These are phyloP conservation scores for Xiphophorus birchmanni DNA, from an alignment of 2,797 vertebrate genomes.

Conservation along the genomic window DNA sequence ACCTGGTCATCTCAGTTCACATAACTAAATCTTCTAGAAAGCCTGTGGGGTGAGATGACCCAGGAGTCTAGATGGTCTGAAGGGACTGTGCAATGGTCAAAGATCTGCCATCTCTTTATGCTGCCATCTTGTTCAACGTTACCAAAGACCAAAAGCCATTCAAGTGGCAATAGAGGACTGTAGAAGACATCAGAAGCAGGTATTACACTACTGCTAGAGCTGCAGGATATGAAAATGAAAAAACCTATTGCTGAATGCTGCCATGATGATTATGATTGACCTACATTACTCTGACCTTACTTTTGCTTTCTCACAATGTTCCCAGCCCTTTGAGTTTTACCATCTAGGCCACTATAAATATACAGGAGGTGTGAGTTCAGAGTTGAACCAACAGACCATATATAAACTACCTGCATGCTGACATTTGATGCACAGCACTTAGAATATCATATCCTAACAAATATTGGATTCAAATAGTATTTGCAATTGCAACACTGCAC, in stretches of 20 bases:
- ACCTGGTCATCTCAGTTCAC: neutral
- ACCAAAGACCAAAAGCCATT: neutral
- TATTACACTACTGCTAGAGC: neutral
- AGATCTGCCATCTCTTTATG: neutral
- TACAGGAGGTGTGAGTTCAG: neutral
- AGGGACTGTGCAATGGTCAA: neutral
- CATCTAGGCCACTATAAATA: constrained; percentile 5
- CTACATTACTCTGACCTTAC: neutral
- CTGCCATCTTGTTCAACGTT: neutral
- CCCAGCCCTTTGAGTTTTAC: neutral
- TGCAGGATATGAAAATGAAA: neutral
- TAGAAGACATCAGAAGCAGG: too few species aligned
- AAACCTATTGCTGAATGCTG: neutral
- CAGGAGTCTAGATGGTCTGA: neutral
- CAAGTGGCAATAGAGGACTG: neutral
- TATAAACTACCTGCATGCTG: neutral
- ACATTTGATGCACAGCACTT: neutral
- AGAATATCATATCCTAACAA: neutral
- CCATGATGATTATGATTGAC: neutral
- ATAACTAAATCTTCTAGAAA: neutral
- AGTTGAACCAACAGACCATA: neutral
- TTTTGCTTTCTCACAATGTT: neutral
- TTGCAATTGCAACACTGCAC: neutral
- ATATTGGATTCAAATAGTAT: neutral
- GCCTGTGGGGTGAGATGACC: neutral